Evolutionary conservation across 2,797 vertebrate species (phyloP).

Genomic region (Bufotes viridis): DNA sequence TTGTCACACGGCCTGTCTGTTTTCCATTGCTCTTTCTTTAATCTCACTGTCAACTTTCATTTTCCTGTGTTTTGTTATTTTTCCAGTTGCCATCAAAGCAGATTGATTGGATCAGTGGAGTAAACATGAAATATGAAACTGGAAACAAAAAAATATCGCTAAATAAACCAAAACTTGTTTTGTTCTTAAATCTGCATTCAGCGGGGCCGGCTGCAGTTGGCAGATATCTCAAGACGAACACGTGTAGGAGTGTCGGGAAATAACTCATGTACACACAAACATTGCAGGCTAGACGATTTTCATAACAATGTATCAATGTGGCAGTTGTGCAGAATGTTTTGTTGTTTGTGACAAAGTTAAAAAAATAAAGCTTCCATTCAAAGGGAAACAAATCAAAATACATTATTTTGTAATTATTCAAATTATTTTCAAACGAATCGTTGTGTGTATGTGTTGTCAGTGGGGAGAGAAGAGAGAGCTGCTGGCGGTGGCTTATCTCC

Average conservation of each 20-base stretch:
- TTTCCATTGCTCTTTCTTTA: constrained; percentile 40
- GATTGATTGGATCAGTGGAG: constrained; percentile 22
- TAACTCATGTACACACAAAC: not conserved
- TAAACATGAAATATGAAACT: constrained; percentile 27
- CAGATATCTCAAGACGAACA: not conserved
- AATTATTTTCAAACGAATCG: no score
- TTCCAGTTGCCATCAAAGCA: constrained; percentile 27
- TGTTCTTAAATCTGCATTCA: not conserved
- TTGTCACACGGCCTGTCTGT: constrained; percentile 19
- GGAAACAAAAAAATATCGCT: not conserved
- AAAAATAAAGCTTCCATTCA: no score
- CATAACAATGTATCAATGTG: not conserved
- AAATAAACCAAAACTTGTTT: constrained; percentile 29
- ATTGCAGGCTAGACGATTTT: not conserved
- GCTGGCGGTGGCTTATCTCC: no score
- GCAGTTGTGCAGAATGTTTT: no score
- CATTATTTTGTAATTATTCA: no score
- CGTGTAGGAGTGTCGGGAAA: not conserved
- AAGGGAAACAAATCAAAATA: no score
- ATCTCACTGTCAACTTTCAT: constrained; percentile 48
- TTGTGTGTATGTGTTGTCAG: no score
- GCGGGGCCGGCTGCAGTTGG: not conserved
- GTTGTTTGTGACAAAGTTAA: no score
- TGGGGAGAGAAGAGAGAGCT: no score
- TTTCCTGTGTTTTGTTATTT: constrained; percentile 44